Conservation (phyloP, 2,113 vertebrate species). For the Syngnathus scovelli region DNA sequence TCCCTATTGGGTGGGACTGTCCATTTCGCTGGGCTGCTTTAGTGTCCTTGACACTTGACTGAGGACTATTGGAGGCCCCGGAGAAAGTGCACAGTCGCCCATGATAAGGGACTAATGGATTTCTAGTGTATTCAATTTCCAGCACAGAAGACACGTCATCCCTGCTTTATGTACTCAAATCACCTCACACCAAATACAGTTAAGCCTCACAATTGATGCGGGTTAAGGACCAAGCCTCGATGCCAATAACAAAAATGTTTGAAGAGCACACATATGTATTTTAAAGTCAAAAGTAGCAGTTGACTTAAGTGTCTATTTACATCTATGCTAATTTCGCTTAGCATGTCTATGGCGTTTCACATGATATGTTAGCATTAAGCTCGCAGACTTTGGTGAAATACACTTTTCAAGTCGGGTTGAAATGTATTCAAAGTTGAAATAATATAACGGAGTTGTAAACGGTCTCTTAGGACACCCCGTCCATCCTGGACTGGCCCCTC, state of each 20-base stretch:
- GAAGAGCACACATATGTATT: background rate
- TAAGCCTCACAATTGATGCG: background rate
- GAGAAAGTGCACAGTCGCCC: background rate
- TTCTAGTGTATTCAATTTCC: background rate
- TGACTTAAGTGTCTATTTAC: too few species aligned
- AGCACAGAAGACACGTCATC: background rate
- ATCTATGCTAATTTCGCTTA: too few species aligned
- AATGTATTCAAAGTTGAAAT: too few species aligned
- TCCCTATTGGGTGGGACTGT: background rate
- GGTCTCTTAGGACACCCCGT: slow-evolving; percentile 74
- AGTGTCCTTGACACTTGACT: background rate
- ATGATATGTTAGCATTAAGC: too few species aligned
- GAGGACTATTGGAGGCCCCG: background rate
- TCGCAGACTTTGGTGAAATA: too few species aligned
- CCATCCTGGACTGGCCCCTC: slow-evolving; percentile 89
- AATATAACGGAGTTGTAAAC: too few species aligned
- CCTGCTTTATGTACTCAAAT: background rate
- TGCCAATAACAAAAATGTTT: background rate
- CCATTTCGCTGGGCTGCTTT: background rate
- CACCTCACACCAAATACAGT: background rate
- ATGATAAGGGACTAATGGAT: background rate
- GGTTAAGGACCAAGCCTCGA: background rate
- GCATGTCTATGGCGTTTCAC: too few species aligned
- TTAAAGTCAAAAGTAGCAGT: too few species aligned
- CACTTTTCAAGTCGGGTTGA: too few species aligned